phyloP scores from a whole-genome alignment of 2,797 vertebrate genomes.

The Hippocampus kuda region DNA sequence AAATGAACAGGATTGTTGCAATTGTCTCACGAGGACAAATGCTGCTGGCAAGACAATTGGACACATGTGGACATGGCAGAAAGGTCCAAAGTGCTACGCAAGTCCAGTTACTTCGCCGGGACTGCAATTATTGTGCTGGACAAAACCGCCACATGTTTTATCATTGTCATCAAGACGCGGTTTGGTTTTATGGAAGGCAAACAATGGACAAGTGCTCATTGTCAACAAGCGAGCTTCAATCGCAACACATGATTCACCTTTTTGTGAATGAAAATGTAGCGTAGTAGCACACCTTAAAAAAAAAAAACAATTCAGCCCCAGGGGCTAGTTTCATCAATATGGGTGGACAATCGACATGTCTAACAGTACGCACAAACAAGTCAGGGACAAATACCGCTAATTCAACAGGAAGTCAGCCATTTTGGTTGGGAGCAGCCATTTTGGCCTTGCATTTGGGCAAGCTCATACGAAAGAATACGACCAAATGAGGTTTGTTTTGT shows the following conservation, averaged over 20 bases:
- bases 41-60: background rate
- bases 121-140: conserved; percentile 3
- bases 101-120: background rate
- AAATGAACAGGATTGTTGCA: background rate
- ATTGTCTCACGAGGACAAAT: background rate
- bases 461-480: too few species aligned
- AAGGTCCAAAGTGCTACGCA: background rate
- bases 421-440: too few species aligned
- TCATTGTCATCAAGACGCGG: background rate
- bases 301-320: too few species aligned
- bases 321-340: too few species aligned
- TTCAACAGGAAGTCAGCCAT: too few species aligned
- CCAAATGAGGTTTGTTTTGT: too few species aligned
- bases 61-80: background rate
- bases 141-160: background rate
- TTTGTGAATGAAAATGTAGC: background rate
- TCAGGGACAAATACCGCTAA: too few species aligned
- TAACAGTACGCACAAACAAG: too few species aligned
- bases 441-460: too few species aligned
- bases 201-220: background rate
- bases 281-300: too few species aligned
- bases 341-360: too few species aligned
- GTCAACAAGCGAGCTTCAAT: background rate
- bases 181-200: background rate
- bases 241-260: too few species aligned